These are phyloP conservation scores for Aldrovandia affinis DNA, from an alignment of 2,797 vertebrate species.

Conservation along the genomic window DNA sequence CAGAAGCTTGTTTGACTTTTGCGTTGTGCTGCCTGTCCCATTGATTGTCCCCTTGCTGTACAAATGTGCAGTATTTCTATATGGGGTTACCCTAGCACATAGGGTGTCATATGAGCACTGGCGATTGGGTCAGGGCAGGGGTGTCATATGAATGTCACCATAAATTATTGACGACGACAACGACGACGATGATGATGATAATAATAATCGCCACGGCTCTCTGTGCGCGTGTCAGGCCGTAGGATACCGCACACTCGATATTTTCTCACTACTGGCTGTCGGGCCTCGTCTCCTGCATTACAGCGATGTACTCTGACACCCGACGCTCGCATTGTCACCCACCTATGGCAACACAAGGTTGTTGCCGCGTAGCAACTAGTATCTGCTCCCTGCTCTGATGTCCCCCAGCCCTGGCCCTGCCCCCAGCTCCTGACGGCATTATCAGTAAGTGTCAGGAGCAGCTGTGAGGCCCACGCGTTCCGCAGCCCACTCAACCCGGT, in stretches of 20 bases:
- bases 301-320: constrained; percentile 32
- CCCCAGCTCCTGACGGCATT: constrained; percentile 23
- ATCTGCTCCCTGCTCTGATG: not conserved
- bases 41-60: not conserved
- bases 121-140: not conserved
- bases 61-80: not conserved
- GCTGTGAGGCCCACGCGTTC: constrained; percentile 34
- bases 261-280: constrained; percentile 23
- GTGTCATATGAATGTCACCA: constrained; percentile 12
- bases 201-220: not conserved
- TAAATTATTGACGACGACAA: constrained; percentile 13
- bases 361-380: constrained; percentile 30
- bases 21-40: not conserved
- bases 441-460: constrained; percentile 54
- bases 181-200: too few species aligned
- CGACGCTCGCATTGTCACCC: constrained; percentile 18
- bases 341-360: constrained; percentile 40
- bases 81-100: not conserved
- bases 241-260: not conserved
- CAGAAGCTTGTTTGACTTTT: not conserved
- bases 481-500: constrained; percentile 29
- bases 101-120: constrained; percentile 23
- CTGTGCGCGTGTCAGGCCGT: not conserved
- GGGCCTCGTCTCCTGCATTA: constrained; percentile 18
- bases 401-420: constrained; percentile 21